These are phyloP conservation scores for Tachypleus tridentatus DNA, from an alignment of 1,140 invertebrate species.

Conservation along the genomic window DNA sequence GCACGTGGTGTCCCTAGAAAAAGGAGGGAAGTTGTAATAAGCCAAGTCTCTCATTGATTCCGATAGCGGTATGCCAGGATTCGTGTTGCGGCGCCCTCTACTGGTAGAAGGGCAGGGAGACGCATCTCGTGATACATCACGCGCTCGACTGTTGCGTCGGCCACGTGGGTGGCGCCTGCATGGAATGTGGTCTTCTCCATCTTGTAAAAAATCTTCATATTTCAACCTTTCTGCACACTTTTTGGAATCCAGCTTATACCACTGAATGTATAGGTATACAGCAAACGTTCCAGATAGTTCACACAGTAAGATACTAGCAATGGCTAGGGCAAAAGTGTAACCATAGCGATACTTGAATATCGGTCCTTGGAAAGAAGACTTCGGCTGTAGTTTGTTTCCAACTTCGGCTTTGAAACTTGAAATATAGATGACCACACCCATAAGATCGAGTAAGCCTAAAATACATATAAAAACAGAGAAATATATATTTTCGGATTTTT, in stretches of 20 bases:
- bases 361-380: slow-evolving; percentile 50
- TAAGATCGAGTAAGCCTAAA: slow-evolving; percentile 71
- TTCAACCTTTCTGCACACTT: slow-evolving; percentile 19
- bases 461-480: too few species aligned
- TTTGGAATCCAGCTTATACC: slow-evolving; percentile 46
- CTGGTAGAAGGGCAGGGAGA: slow-evolving; percentile 16
- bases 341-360: slow-evolving; percentile 74
- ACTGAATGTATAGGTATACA: slow-evolving; percentile 71
- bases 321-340: slow-evolving; percentile 69
- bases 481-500: too few species aligned
- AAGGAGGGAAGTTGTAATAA: slow-evolving; percentile 25
- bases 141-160: slow-evolving; percentile 9
- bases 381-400: slow-evolving; percentile 64
- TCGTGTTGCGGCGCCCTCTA: background rate
- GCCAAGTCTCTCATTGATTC: slow-evolving; percentile 28
- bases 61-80: slow-evolving; percentile 13
- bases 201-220: background rate
- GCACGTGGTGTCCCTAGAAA: slow-evolving; percentile 39
- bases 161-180: slow-evolving; percentile 16
- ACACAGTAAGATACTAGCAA: slow-evolving; percentile 65
- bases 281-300: slow-evolving; percentile 72
- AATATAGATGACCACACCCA: slow-evolving; percentile 82
- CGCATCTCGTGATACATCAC: slow-evolving; percentile 14
- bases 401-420: slow-evolving; percentile 82
- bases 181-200: slow-evolving; percentile 9